These are phyloP conservation scores for Phaonia tiefii DNA, from an alignment of 2,888 invertebrate genomes.

Conservation along the genomic window DNA sequence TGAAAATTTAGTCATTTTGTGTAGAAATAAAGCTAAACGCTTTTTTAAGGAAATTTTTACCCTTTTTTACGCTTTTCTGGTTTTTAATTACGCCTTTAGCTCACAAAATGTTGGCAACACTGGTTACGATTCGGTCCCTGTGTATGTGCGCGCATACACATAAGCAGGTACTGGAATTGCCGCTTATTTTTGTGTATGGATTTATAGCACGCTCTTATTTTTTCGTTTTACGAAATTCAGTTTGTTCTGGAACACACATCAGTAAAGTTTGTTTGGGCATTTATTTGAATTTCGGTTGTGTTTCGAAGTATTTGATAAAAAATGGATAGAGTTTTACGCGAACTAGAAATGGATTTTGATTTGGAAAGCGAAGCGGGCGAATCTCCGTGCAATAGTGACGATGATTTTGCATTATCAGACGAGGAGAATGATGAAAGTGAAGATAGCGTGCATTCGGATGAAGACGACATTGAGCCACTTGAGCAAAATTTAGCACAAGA, in stretches of 20 bases:
- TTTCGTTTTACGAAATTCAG: neutral
- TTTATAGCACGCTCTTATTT: too few species aligned
- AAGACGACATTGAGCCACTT: constrained; percentile 13
- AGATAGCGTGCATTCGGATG: constrained; percentile 3
- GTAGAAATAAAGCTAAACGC: too few species aligned
- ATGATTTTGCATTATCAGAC: constrained; percentile 28
- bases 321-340: constrained; percentile 26
- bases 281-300: constrained; percentile 21
- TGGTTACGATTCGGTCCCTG: too few species aligned
- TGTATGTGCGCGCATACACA: too few species aligned
- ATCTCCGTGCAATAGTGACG: constrained; percentile 17
- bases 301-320: constrained; percentile 21
- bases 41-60: too few species aligned
- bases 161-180: too few species aligned
- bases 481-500: neutral
- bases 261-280: constrained; percentile 8
- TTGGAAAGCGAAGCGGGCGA: constrained; percentile 22
- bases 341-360: constrained; percentile 29
- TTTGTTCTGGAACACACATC: constrained; percentile 6
- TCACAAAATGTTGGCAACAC: too few species aligned
- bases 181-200: too few species aligned
- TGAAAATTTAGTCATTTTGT: too few species aligned
- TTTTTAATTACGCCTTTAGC: too few species aligned
- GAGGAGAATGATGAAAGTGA: constrained; percentile 12
- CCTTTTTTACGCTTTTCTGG: too few species aligned